Evolutionary conservation across 2,888 invertebrate species (phyloP).

Genomic region (Agrotis puta): DNA sequence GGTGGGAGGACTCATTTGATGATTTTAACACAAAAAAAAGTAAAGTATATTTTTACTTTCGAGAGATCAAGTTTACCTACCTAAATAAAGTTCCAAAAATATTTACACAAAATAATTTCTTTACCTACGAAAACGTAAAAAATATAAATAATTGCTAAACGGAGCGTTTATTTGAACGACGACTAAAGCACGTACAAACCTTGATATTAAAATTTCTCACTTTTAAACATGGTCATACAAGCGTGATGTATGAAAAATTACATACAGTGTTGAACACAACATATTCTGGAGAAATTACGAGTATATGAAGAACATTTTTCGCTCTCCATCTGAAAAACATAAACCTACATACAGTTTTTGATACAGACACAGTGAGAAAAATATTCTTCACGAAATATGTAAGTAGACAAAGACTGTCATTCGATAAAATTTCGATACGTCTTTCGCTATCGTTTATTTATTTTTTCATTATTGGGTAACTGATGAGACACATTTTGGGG

Average conservation of each 20-base stretch:
- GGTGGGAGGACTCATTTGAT: too few relatives aligned
- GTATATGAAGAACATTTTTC: slow-evolving; percentile 41
- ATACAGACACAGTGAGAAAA: slow-evolving; percentile 6
- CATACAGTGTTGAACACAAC: slow-evolving; percentile 17
- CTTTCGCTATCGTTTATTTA: slow-evolving; percentile 28
- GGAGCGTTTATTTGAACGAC: slow-evolving; percentile 36
- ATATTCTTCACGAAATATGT: slow-evolving; percentile 43
- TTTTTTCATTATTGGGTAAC: slow-evolving; percentile 42
- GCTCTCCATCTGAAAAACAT: slow-evolving; percentile 32
- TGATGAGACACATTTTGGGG: slow-evolving; percentile 24
- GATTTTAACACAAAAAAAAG: too few relatives aligned
- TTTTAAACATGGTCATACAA: slow-evolving; percentile 42
- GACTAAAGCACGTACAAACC: background rate
- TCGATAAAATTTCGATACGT: slow-evolving; percentile 42
- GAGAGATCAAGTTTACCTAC: background rate
- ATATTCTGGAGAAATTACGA: slow-evolving; percentile 25
- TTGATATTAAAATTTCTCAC: slow-evolving; percentile 34
- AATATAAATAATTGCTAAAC: slow-evolving; percentile 27
- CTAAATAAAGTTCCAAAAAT: background rate
- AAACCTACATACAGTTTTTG: slow-evolving; percentile 11
- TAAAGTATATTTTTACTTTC: too few relatives aligned
- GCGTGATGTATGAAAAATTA: slow-evolving; percentile 50
- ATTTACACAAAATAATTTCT: background rate
- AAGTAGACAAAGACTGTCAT: slow-evolving; percentile 28
- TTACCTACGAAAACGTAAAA: slow-evolving; percentile 2